These are phyloP conservation scores for Latheticus oryzae DNA, from an alignment of 2,888 invertebrate species.

Conservation along the genomic window DNA sequence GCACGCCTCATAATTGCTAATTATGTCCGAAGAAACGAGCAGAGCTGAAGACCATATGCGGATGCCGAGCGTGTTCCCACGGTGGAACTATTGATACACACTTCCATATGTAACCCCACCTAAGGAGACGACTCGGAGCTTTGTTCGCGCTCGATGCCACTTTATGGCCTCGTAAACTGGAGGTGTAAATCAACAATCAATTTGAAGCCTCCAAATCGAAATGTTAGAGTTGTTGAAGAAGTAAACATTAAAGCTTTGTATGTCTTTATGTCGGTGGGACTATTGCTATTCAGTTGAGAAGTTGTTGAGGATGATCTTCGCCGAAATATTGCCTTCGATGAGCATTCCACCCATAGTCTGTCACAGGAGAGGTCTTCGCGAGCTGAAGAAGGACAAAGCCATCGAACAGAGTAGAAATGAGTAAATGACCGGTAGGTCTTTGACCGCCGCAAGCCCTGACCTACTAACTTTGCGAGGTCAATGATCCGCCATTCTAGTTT, in stretches of 20 bases:
- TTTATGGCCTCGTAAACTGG: not conserved
- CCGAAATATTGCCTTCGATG: too few species aligned
- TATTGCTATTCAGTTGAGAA: too few species aligned
- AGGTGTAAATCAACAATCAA: not conserved
- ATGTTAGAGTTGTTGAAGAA: too few species aligned
- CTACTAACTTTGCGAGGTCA: slow-evolving; percentile 66
- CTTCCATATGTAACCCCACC: slow-evolving; percentile 43
- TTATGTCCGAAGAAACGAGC: slow-evolving; percentile 28
- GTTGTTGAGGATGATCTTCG: too few species aligned
- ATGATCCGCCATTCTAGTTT: slow-evolving; percentile 66
- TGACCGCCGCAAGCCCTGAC: slow-evolving; percentile 65
- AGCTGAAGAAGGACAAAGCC: slow-evolving; percentile 33
- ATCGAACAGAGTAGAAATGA: slow-evolving; percentile 57
- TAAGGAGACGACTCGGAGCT: slow-evolving; percentile 17
- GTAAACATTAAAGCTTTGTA: not conserved
- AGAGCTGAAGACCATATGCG: slow-evolving; percentile 43
- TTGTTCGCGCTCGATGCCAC: slow-evolving; percentile 16
- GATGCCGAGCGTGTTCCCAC: slow-evolving; percentile 39
- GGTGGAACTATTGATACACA: slow-evolving; percentile 42
- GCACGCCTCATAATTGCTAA: slow-evolving; percentile 35
- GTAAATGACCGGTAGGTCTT: slow-evolving; percentile 64
- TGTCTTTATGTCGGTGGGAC: too few species aligned
- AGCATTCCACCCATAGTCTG: slow-evolving; percentile 23
- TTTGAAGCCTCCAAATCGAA: too few species aligned
- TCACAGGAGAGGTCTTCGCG: slow-evolving; percentile 16